Conservation (phyloP, 2,888 invertebrate genomes). For the Pycnomerus fuliginosus region DNA sequence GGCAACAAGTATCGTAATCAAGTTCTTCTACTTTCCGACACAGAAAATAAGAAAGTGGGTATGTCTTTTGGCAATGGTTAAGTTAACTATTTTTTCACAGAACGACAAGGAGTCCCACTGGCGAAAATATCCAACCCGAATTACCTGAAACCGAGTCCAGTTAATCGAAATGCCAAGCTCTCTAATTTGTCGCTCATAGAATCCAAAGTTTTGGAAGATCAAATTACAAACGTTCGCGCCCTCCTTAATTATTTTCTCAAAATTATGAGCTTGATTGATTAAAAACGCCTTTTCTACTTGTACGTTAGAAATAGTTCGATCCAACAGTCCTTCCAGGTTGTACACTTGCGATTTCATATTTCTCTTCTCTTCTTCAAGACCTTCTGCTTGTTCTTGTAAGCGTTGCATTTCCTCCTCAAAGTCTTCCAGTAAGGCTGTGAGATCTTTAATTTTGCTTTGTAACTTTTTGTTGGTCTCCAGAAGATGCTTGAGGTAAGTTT, state of each 20-base stretch:
- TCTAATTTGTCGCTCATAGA: constrained; percentile 3
- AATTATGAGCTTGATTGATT: not conserved
- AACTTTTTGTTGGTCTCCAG: constrained; percentile 43
- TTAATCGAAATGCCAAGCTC: constrained; percentile 2
- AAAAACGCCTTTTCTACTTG: constrained; percentile 4
- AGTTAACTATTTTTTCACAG: too few species aligned
- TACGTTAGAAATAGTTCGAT: not conserved
- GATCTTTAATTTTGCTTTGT: constrained; percentile 34
- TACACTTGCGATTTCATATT: constrained; percentile 24
- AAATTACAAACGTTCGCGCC: not conserved
- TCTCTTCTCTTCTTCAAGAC: constrained; percentile 39
- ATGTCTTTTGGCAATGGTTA: too few species aligned
- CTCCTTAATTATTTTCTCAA: not conserved
- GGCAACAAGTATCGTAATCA: too few species aligned
- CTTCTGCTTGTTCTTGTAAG: constrained; percentile 37
- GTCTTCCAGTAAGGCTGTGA: constrained; percentile 35
- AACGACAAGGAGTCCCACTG: too few species aligned
- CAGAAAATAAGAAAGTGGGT: too few species aligned
- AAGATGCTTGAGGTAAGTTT: constrained; percentile 26
- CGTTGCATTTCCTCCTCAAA: constrained; percentile 40
- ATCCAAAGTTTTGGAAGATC: constrained; percentile 7
- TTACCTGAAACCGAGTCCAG: constrained; percentile 8
- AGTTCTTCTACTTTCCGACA: too few species aligned
- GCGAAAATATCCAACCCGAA: too few species aligned
- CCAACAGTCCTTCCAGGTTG: constrained; percentile 33